These are phyloP conservation scores for Schizopygopsis pylzovi DNA, from an alignment of 2,797 vertebrate genomes.

Conservation along the genomic window DNA sequence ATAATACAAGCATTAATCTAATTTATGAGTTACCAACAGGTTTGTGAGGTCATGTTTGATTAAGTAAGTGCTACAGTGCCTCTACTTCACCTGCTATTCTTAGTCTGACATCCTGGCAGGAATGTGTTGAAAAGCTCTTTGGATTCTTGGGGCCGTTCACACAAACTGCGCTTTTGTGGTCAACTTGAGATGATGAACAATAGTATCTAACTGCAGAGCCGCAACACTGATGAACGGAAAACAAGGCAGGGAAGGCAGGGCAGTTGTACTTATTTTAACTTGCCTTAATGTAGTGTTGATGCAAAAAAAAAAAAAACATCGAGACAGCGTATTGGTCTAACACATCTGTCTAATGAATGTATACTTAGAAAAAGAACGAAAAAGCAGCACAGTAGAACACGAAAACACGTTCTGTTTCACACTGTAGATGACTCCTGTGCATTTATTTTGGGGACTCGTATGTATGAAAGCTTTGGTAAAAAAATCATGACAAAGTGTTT, in stretches of 20 bases:
- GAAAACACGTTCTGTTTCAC: neutral
- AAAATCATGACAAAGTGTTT: neutral
- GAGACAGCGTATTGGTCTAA: too few relatives aligned
- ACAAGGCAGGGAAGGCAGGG: neutral
- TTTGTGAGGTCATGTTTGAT: constrained; percentile 26
- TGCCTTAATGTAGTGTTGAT: neutral
- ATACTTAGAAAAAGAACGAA: neutral
- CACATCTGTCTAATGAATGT: neutral
- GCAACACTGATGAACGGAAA: neutral
- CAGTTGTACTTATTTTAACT: neutral
- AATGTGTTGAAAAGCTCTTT: constrained; percentile 33
- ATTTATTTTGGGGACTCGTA: neutral
- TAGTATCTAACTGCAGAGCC: neutral
- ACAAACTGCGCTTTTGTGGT: neutral
- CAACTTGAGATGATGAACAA: neutral
- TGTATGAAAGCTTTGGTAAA: neutral
- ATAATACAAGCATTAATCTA: constrained; percentile 25
- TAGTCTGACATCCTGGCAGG: constrained; percentile 21
- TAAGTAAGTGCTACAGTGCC: constrained; percentile 19
- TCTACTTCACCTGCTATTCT: constrained; percentile 19
- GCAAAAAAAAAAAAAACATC: neutral
- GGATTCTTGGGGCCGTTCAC: neutral
- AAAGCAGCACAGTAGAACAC: neutral
- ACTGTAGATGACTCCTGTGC: neutral
- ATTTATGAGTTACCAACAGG: constrained; percentile 25